Evolutionary conservation across 2,113 vertebrate genomes (phyloP).

Genomic region (Phalacrocorax brasilianus): DNA sequence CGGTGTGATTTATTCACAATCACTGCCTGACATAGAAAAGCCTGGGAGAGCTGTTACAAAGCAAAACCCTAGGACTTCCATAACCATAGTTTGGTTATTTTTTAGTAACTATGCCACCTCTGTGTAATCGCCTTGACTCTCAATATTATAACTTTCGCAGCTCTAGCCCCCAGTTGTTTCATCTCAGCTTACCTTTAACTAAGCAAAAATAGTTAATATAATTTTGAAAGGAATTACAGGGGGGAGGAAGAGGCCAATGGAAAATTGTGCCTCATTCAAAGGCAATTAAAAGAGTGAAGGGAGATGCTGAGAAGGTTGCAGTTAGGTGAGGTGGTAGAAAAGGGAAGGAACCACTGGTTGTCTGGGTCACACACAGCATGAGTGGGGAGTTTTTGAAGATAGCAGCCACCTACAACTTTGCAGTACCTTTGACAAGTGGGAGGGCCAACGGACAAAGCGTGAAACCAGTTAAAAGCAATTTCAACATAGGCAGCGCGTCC

Average conservation of each 20-base stretch:
- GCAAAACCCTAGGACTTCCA: background rate
- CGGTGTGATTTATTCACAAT: background rate
- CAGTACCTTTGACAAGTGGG: background rate
- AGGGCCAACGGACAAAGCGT: background rate
- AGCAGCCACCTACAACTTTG: background rate
- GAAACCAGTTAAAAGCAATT: background rate
- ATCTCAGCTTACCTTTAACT: background rate
- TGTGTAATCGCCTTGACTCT: accelerated
- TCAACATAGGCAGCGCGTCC: accelerated
- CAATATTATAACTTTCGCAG: background rate
- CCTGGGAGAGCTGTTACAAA: background rate
- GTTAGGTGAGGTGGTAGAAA: background rate
- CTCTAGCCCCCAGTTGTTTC: background rate
- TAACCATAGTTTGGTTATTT: background rate
- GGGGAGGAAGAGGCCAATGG: background rate
- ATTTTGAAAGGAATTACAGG: background rate
- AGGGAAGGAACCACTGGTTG: background rate
- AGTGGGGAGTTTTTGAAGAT: background rate
- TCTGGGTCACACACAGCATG: background rate
- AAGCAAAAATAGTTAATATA: background rate
- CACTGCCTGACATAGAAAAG: background rate
- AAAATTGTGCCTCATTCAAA: background rate
- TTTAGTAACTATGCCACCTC: background rate
- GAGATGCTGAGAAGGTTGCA: background rate
- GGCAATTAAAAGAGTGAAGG: background rate